Evolutionary conservation across 2,113 vertebrate genomes (phyloP).

Genomic region (Beaufortia kweichowensis): DNA sequence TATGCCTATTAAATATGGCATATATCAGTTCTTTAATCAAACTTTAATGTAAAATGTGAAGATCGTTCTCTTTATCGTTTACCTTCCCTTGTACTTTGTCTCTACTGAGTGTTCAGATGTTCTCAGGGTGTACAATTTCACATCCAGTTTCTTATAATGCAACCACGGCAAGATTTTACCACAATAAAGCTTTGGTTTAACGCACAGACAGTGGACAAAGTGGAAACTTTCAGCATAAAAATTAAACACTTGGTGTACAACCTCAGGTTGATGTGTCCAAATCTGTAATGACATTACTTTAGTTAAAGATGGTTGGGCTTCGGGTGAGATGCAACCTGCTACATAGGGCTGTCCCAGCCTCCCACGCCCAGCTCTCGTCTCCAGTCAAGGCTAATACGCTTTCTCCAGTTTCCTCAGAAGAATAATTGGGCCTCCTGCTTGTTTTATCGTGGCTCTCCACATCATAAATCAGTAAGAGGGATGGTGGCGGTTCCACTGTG

Average conservation of each 20-base stretch:
- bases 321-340: neutral
- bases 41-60: slow-evolving; percentile 31
- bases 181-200: neutral
- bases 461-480: slow-evolving; percentile 71
- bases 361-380: neutral
- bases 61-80: slow-evolving; percentile 20
- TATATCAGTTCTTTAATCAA: slow-evolving; percentile 31
- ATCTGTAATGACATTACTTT: neutral
- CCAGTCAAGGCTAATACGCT: slow-evolving; percentile 37
- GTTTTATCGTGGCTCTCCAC: slow-evolving; percentile 59
- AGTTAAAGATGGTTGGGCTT: neutral
- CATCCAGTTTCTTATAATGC: neutral
- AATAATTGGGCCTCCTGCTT: slow-evolving; percentile 49
- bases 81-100: neutral
- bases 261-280: neutral
- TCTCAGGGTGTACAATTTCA: slow-evolving; percentile 1
- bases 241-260: neutral
- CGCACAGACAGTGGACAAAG: neutral
- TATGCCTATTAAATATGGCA: slow-evolving; percentile 20
- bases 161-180: neutral
- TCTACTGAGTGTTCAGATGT: slow-evolving; percentile 19
- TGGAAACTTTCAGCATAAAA: neutral
- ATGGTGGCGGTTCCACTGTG: slow-evolving; percentile 48
- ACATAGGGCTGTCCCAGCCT: neutral
- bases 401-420: slow-evolving; percentile 64